A percentile compares a stretch with the other conserved stretches of the same genome.
Conservation (phyloP, 2,113 vertebrate species). For the Vulpes ferrilata region DNA sequence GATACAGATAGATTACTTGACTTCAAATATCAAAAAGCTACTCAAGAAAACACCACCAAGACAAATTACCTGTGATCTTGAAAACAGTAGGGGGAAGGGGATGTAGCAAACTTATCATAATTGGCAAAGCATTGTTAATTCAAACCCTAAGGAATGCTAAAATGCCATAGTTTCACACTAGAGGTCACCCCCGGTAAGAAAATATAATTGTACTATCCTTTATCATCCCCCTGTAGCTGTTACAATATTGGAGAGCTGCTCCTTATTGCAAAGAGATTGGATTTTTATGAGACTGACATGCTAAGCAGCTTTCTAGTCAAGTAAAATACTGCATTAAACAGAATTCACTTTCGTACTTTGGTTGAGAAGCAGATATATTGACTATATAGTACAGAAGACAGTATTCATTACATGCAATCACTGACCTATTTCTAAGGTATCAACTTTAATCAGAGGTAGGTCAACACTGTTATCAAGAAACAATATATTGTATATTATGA, state of each 20-base stretch:
- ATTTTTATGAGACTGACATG: conserved; percentile 72
- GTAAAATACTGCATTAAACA: conserved; percentile 74
- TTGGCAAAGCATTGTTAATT: conserved; percentile 82
- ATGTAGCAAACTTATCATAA: conserved; percentile 70
- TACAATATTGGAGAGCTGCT: conserved; percentile 72
- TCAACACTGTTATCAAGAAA: conserved; percentile 52
- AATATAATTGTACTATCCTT: conserved; percentile 85
- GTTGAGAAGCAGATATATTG: conserved; percentile 68
- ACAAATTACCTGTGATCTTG: conserved; percentile 48
- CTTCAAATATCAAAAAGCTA: conserved; percentile 59
- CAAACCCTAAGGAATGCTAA: conserved; percentile 83
- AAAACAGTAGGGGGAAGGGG: neutral
- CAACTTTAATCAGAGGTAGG: conserved; percentile 49
- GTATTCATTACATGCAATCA: conserved; percentile 67
- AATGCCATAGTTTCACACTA: conserved; percentile 90
- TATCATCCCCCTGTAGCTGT: conserved; percentile 77
- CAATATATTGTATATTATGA: neutral
- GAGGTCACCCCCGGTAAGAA: conserved; percentile 89
- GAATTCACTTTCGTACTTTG: conserved; percentile 52
- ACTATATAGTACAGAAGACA: conserved; percentile 17
- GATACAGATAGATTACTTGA: conserved; percentile 2
- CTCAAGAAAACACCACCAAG: conserved; percentile 48
- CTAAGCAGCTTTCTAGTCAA: conserved; percentile 76
- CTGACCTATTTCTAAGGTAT: conserved; percentile 66
- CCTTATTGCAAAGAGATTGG: conserved; percentile 72